Evolutionary conservation across 2,888 invertebrate genomes (phyloP).

Genomic region (Noctuana brunneofusca): DNA sequence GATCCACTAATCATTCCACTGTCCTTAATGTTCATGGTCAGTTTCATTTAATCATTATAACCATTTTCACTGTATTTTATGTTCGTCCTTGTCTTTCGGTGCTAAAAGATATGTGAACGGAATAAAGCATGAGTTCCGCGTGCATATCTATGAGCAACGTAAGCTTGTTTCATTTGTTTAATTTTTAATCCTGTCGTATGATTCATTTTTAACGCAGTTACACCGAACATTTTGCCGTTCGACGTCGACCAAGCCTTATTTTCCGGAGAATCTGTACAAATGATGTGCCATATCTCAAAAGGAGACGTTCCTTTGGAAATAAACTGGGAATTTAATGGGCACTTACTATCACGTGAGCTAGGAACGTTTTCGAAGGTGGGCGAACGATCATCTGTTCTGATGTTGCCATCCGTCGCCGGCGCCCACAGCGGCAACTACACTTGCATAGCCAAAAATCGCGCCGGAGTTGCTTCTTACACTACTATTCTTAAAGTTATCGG

Average conservation of each 20-base stretch:
- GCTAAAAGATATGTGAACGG: constrained; percentile 57
- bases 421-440: constrained; percentile 83
- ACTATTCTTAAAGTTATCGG: constrained; percentile 81
- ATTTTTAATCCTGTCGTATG: constrained; percentile 45
- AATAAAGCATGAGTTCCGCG: constrained; percentile 72
- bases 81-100: constrained; percentile 52
- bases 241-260: constrained; percentile 84
- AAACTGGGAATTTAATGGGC: constrained; percentile 85
- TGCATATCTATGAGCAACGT: constrained; percentile 56
- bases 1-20: constrained; percentile 86
- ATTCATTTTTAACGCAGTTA: constrained; percentile 56
- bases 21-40: constrained; percentile 81
- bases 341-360: constrained; percentile 69
- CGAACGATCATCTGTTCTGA: constrained; percentile 74
- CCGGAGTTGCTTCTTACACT: constrained; percentile 76
- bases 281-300: constrained; percentile 85
- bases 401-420: constrained; percentile 75
- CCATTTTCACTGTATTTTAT: constrained; percentile 45
- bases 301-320: constrained; percentile 85
- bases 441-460: constrained; percentile 81
- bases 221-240: constrained; percentile 85
- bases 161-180: constrained; percentile 54
- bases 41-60: constrained; percentile 59
- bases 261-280: constrained; percentile 84
- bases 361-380: constrained; percentile 73